Evolutionary conservation across 2,888 invertebrate species (phyloP).

Genomic region (Iphiclides podalirius): DNA sequence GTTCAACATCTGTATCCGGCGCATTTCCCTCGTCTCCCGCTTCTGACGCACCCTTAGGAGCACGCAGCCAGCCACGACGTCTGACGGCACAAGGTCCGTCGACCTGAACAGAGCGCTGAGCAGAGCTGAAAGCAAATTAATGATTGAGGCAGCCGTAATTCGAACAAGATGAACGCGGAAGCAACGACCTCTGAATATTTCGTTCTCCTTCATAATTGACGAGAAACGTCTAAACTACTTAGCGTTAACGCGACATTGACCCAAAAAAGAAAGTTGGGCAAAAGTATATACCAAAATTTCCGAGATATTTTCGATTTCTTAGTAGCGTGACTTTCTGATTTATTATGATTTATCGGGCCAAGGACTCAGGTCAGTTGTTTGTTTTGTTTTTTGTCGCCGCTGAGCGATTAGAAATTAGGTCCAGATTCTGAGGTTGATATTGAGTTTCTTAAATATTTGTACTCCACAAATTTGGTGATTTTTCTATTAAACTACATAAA

Average conservation of each 20-base stretch:
- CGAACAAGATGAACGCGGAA: not conserved
- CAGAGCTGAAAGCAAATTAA: conserved; percentile 73
- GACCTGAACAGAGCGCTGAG: conserved; percentile 90
- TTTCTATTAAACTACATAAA: too few species aligned
- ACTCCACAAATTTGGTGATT: too few species aligned
- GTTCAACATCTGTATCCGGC: conserved; percentile 82
- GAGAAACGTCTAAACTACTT: conserved; percentile 5
- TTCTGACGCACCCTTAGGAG: conserved; percentile 89
- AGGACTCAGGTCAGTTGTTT: not conserved
- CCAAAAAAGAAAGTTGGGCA: conserved; percentile 5
- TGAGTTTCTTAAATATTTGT: too few species aligned
- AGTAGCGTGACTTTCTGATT: not conserved
- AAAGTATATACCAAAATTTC: conserved; percentile 7
- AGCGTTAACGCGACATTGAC: conserved; percentile 6
- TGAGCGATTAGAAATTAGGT: too few species aligned
- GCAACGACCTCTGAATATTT: conserved; percentile 2
- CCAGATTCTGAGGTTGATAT: too few species aligned
- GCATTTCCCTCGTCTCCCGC: conserved; percentile 85
- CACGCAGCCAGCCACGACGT: conserved; percentile 92
- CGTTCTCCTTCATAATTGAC: conserved; percentile 7
- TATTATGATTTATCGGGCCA: conserved; percentile 12
- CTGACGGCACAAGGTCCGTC: conserved; percentile 92
- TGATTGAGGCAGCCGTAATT: too few species aligned
- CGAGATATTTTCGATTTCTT: conserved; percentile 9
- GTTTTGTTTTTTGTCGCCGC: not conserved